Evolutionary conservation across 2,797 vertebrate species (phyloP).

Genomic region (Nannoperca australis): DNA sequence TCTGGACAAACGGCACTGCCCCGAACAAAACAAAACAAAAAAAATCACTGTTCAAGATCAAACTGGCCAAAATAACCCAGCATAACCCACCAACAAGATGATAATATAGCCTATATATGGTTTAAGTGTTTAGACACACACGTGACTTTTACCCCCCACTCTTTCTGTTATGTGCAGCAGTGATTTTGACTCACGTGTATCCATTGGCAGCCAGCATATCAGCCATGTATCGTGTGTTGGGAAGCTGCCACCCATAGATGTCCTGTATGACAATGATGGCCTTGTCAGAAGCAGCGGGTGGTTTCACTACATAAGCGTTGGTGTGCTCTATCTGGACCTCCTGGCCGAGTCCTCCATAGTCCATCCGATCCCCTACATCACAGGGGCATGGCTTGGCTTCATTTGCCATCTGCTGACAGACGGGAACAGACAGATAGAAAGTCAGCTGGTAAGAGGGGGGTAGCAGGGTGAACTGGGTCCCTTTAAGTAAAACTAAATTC

Average conservation of each 20-base stretch:
- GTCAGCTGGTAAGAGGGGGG: background rate
- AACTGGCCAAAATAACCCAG: background rate
- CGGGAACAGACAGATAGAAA: background rate
- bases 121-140: background rate
- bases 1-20: constrained; percentile 86
- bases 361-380: constrained; percentile 87
- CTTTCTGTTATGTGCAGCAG: background rate
- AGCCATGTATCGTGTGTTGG: constrained; percentile 93
- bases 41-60: background rate
- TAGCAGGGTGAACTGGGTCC: no score
- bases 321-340: constrained; percentile 91
- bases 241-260: constrained; percentile 91
- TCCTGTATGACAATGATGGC: constrained; percentile 93
- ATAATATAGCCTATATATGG: background rate
- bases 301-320: constrained; percentile 89
- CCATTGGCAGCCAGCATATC: constrained; percentile 92
- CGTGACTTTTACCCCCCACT: background rate
- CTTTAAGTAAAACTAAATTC: background rate
- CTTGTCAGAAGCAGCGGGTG: constrained; percentile 83
- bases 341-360: constrained; percentile 88
- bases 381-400: constrained; percentile 91
- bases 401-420: constrained; percentile 89
- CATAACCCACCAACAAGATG: background rate
- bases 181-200: constrained; percentile 86
- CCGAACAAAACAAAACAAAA: constrained; percentile 11